Percentiles rank a stretch among this genome's conserved stretches.
phyloP scores from a whole-genome alignment of 2,797 vertebrate species.

The Pipistrellus nathusii region DNA sequence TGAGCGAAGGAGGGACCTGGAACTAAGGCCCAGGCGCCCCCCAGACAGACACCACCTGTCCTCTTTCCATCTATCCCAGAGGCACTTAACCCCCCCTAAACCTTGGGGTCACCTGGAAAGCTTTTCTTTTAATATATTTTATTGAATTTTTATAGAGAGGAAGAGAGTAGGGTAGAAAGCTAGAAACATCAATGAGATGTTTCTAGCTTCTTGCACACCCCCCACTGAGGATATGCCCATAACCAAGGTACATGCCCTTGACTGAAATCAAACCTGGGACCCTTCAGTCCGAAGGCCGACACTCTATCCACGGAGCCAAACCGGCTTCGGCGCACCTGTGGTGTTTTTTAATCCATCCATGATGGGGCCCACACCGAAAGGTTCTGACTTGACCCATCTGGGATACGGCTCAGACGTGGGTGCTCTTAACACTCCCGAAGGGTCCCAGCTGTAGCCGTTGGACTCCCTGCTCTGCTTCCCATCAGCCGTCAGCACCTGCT shows the following conservation, averaged over 20 bases:
- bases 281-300: too few species aligned
- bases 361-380: neutral
- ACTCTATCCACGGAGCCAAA: too few species aligned
- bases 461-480: neutral
- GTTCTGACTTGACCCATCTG: fast-evolving
- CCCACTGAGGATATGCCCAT: too few species aligned
- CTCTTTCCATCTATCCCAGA: neutral
- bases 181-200: too few species aligned
- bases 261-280: too few species aligned
- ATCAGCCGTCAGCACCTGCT: neutral
- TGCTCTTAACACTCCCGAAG: fast-evolving
- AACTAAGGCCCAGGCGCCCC: fast-evolving
- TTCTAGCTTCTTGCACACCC: too few species aligned
- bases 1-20: fast-evolving
- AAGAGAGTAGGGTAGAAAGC: too few species aligned
- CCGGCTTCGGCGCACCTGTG: too few species aligned
- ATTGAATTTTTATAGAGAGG: too few species aligned
- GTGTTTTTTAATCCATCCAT: neutral
- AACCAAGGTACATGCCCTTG: too few species aligned
- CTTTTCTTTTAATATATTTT: neutral
- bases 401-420: too few species aligned
- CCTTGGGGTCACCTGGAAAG: neutral
- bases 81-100: neutral
- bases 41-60: fast-evolving
- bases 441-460: neutral